These are phyloP conservation scores for Nephila pilipes DNA, from an alignment of 1,140 invertebrate species.

Conservation along the genomic window DNA sequence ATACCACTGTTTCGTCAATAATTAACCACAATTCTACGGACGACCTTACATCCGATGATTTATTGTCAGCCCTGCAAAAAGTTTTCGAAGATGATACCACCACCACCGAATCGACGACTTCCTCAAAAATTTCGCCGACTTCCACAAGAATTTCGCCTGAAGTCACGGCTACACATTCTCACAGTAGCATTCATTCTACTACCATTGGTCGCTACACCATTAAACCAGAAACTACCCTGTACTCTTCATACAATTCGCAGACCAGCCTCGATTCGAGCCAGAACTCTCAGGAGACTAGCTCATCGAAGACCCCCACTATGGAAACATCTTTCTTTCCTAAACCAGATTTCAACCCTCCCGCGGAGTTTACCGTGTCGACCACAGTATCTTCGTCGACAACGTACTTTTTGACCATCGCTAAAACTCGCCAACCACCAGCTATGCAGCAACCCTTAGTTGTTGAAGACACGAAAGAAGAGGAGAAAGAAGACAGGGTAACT, in stretches of 20 bases:
- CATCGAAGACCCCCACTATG: background rate
- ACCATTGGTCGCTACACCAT: background rate
- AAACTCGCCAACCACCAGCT: background rate
- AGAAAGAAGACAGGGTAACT: background rate
- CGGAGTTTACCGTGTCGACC: background rate
- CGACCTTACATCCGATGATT: background rate
- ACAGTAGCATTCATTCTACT: background rate
- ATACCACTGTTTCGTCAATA: background rate
- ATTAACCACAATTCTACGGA: background rate
- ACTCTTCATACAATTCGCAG: background rate
- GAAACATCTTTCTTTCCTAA: background rate
- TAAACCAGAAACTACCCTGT: background rate
- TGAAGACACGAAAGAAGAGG: background rate
- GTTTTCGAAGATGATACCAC: constrained; percentile 56
- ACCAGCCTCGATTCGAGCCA: background rate
- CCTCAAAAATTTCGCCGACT: constrained; percentile 18
- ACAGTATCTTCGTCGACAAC: background rate
- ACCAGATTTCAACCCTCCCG: background rate
- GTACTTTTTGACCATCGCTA: background rate
- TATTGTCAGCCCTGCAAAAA: constrained; percentile 41
- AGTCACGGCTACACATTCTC: background rate
- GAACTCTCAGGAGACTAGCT: background rate
- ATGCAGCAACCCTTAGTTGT: background rate
- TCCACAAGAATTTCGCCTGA: background rate
- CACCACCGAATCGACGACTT: background rate